Percentiles rank a stretch among this genome's conserved stretches.
phyloP scores from a whole-genome alignment of 37 sponge, comb jelly and placozoan species.

The Beroe ovata region DNA sequence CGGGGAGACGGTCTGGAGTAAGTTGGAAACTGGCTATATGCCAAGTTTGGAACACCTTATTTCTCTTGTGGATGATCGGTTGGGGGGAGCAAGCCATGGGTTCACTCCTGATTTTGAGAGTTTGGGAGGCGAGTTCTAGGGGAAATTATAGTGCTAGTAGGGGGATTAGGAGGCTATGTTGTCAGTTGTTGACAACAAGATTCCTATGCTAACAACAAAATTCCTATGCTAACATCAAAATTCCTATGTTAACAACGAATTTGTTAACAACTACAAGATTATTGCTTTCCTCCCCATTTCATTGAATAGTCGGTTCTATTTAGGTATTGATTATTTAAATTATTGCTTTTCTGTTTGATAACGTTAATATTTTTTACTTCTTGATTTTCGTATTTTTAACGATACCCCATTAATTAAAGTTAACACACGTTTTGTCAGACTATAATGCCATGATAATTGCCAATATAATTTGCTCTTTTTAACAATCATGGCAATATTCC shows the following conservation, averaged over 20 bases:
- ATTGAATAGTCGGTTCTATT: no score
- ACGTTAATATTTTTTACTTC: not conserved
- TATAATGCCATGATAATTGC: not conserved
- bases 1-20: conserved; percentile 80
- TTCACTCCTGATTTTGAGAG: conserved; percentile 61
- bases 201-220: no score
- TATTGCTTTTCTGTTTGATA: not conserved
- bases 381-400: not conserved
- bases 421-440: no score
- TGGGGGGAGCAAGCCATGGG: not conserved
- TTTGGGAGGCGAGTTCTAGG: conserved; percentile 60
- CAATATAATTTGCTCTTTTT: not conserved
- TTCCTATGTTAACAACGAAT: no score
- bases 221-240: no score
- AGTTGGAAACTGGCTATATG: conserved; percentile 78
- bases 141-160: no score
- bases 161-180: no score
- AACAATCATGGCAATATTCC: not conserved
- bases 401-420: no score
- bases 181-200: no score
- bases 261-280: no score
- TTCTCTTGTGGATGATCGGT: conserved; percentile 55
- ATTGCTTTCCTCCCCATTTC: no score
- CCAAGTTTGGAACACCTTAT: conserved; percentile 77
- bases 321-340: not conserved